Base-by-base conservation (phyloP, 1,140 invertebrate species). In the Pristionchus pacificus region DNA sequence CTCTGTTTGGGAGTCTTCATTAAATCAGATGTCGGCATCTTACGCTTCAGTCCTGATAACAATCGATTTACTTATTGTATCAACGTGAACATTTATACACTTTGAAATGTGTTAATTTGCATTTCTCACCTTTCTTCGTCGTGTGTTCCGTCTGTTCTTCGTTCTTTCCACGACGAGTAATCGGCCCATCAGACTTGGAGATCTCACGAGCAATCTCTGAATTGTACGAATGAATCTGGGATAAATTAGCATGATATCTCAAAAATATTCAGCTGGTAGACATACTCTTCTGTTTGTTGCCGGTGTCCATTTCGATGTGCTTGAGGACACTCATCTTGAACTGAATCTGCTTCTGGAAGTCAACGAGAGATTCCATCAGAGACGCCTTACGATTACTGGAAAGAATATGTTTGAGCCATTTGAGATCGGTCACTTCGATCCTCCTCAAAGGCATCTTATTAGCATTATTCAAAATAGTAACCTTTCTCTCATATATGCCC, bases 301-400 rank as follows among this genome's bases (percentile, higher is more conserved):
- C n/a, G n/a, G n/a, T n/a, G n/a, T n/a, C n/a, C n/a, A n/a, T n/a
- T 2, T 19, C 63, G 2, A 67, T 58, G 31, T 59, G 65, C 33
- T n/a, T 58, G 19, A 67, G 38, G 19, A 67, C 65, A 13, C 10
- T 62, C 19, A 38, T 38, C 29, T 67, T 67, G 65, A 67, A 67
- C 24, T 67, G 2, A 3, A 67, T 67, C 33, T 67, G 65, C 25
- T 62, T 58, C n/a, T 67, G 65, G 14, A 67, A 67, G 33, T 67
- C 65, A 25, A 58, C 33, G 15, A 31, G 55, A 29, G 29, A 33
- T 25, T 67, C 65, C 19, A 67, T 3, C 14, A 67, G 24, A 25
- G 32, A n/a, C 19, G 65, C 49, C 15, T 24, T 38, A 13, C 65
- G 65, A 3, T 6, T 25, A 13, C 65, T 67, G 25, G 55, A 67